Evolutionary conservation across 2,888 invertebrate species (phyloP), one percentile per base, ranked within the genome.

Genomic region (Athripsodes cinereus): DNA sequence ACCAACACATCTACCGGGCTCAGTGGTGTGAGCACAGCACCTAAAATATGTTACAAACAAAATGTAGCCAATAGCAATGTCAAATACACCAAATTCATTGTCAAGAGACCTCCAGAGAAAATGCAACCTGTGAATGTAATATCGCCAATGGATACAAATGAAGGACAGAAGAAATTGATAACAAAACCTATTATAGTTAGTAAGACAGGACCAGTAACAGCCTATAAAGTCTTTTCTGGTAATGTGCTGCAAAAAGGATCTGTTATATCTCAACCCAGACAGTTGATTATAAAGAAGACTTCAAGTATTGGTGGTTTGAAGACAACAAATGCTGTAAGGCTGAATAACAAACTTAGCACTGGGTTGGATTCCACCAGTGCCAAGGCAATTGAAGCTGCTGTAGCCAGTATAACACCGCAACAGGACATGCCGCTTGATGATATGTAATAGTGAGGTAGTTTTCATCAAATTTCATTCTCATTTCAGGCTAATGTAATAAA

Each of bases 11-110:
- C 51, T 11, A 8, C 60, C 21, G 50, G 50, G 2, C 8, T 19
- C 6, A 19, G 21, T 2, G 19, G 13, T 19, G 47, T 47, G 13
- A 34, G 52, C 2, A 49, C 54, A 46, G 19, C 50, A 2, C 55
- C 55, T 10, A 47, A 55, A 1, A 49, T 61, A 20, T 53, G 21
- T 21, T 10, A 59, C 13, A 60, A 60, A 22, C 58, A 55, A 52
- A 52, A 53, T 18, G 46, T 53, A 3, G n/a, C 22, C 11, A 60
- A 60, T 31, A 61, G 54, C 35, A 22, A 56, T 3, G 26, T 72
- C 11, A 74, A 73, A 52, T 73, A 72, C 50, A 72, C 72, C 0
- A 72, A 73, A 53, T 70, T 73, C 34, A 71, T 73, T 55, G 61
- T 79, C 59, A 74, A 76, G 52, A 69, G 69, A 58, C 48, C 52